Conservation (phyloP, 2,888 invertebrate genomes). For the Micoletzkya japonica region DNA sequence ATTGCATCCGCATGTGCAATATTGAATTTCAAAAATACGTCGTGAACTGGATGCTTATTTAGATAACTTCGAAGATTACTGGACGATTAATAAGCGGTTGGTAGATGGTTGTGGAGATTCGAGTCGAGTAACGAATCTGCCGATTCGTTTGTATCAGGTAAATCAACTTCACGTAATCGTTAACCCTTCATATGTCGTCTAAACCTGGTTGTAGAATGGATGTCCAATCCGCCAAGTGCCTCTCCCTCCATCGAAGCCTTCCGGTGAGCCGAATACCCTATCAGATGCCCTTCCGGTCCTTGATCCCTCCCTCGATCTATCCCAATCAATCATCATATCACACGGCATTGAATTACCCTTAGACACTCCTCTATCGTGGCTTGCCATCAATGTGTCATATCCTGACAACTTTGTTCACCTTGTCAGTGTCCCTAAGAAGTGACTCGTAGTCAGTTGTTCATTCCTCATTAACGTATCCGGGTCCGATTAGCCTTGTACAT, state of each 20-base stretch:
- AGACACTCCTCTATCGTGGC: slow-evolving; percentile 91
- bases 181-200: not conserved
- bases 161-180: no score
- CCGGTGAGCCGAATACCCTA: slow-evolving; percentile 29
- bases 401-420: slow-evolving; percentile 94
- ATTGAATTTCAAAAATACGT: no score
- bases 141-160: slow-evolving; percentile 18
- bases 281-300: slow-evolving; percentile 25
- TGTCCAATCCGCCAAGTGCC: slow-evolving; percentile 67
- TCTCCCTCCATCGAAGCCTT: slow-evolving; percentile 31
- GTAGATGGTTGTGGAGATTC: slow-evolving; percentile 75
- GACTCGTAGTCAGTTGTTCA: not conserved
- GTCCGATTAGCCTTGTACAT: no score
- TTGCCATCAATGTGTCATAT: slow-evolving; percentile 94
- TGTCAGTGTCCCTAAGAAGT: slow-evolving; percentile 20
- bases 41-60: no score
- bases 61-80: slow-evolving; percentile 98
- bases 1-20: no score
- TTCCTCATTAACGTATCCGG: not conserved
- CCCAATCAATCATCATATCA: slow-evolving; percentile 70
- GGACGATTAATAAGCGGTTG: slow-evolving; percentile 90
- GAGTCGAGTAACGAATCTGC: slow-evolving; percentile 9
- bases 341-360: slow-evolving; percentile 86
- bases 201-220: slow-evolving; percentile 29
- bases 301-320: slow-evolving; percentile 22